Percentiles rank a stretch among this genome's conserved stretches.
Evolutionary conservation across 2,797 vertebrate genomes (phyloP).

Genomic region (Gila robusta): DNA sequence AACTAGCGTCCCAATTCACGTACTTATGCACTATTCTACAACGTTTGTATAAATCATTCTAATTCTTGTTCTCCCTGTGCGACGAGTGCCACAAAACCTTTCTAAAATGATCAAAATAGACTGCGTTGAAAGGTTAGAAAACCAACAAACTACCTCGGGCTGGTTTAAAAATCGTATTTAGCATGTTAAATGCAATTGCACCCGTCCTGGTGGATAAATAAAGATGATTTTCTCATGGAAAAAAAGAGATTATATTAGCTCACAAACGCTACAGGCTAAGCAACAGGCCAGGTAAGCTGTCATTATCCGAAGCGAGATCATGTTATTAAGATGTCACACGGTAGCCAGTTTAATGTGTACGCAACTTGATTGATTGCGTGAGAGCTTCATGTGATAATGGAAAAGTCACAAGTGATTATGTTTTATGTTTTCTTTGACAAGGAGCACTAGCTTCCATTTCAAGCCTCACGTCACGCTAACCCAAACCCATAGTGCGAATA

Average conservation of each 20-base stretch:
- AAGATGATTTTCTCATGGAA: background rate
- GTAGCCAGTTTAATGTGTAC: slow-evolving; percentile 10
- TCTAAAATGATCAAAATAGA: slow-evolving; percentile 1
- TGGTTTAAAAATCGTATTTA: background rate
- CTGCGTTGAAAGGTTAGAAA: background rate
- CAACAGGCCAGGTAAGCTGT: slow-evolving; percentile 49
- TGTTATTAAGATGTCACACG: slow-evolving; percentile 22
- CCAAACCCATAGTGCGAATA: slow-evolving; percentile 20
- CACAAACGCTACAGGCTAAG: slow-evolving; percentile 55
- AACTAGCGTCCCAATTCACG: no score
- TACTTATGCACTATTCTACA: no score
- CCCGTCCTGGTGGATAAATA: background rate
- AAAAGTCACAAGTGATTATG: slow-evolving; percentile 27
- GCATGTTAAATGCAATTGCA: background rate
- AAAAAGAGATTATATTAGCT: background rate
- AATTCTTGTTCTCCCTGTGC: no score
- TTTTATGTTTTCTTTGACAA: slow-evolving; percentile 29
- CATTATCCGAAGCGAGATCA: slow-evolving; percentile 1
- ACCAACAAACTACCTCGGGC: background rate
- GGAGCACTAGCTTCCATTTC: slow-evolving; percentile 10
- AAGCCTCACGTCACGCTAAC: background rate
- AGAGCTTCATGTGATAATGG: slow-evolving; percentile 15
- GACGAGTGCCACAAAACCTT: background rate
- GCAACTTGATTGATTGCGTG: slow-evolving; percentile 7
- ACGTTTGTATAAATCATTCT: background rate